A percentile compares a stretch with the other conserved stretches of the same genome.
Evolutionary conservation across 2,888 invertebrate genomes (phyloP).

Genomic region (Hecatera dysodea): DNA sequence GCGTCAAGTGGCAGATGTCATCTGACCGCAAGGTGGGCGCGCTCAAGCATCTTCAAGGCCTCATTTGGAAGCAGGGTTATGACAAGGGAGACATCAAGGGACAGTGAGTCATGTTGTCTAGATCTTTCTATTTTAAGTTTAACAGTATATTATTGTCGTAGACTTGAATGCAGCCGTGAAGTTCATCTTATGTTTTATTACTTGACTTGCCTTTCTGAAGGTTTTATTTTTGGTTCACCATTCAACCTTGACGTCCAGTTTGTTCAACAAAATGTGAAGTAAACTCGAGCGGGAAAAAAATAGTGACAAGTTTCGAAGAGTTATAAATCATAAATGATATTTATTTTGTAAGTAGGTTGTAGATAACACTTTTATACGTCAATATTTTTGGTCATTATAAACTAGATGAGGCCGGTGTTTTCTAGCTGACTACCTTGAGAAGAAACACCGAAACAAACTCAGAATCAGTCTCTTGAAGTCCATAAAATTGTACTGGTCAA

Average conservation of each 20-base stretch:
- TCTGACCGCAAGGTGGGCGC: conserved; percentile 94
- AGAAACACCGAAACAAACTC: no score
- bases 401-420: no score
- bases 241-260: conserved; percentile 17
- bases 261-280: conserved; percentile 4
- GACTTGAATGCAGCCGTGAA: not conserved
- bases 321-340: no score
- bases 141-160: not conserved
- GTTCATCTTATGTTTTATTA: conserved; percentile 3
- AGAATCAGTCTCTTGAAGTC: no score
- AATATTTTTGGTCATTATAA: no score
- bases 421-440: no score
- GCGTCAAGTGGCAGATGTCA: conserved; percentile 95
- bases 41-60: conserved; percentile 97
- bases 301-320: not conserved
- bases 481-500: no score
- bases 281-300: conserved; percentile 4
- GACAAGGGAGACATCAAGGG: conserved; percentile 94
- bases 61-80: conserved; percentile 97
- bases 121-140: not conserved
- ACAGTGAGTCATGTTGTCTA: conserved; percentile 93
- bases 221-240: conserved; percentile 2
- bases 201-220: not conserved
- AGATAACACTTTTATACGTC: no score
- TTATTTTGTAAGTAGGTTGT: no score